Evolutionary conservation across 2,113 vertebrate species (phyloP).

Genomic region (Caloenas nicobarica): DNA sequence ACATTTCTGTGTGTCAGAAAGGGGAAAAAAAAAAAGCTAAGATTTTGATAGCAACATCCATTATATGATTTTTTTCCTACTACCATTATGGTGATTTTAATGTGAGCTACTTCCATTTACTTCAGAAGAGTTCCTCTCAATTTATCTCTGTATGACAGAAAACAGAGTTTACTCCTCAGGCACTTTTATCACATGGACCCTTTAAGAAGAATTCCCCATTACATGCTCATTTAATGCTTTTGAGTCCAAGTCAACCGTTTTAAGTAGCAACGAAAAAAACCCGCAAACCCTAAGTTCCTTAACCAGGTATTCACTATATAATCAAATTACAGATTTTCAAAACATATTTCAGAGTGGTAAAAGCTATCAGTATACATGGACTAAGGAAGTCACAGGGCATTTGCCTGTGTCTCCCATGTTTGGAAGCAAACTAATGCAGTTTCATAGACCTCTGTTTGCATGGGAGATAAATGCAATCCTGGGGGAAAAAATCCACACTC

Average conservation of each 20-base stretch:
- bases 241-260: not conserved
- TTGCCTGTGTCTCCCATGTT: not conserved
- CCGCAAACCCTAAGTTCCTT: not conserved
- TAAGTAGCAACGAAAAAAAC: not conserved
- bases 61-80: not conserved
- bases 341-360: not conserved
- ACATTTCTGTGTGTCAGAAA: not conserved
- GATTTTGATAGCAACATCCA: not conserved
- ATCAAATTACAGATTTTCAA: not conserved
- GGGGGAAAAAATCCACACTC: fast-evolving
- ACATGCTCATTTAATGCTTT: not conserved
- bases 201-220: not conserved
- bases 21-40: not conserved
- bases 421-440: not conserved
- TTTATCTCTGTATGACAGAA: not conserved
- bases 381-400: not conserved
- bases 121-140: not conserved
- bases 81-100: not conserved
- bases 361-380: not conserved
- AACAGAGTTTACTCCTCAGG: not conserved
- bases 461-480: not conserved
- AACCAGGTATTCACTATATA: not conserved
- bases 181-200: not conserved
- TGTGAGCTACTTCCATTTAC: not conserved
- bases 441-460: not conserved